Evolutionary conservation across 2,888 invertebrate species (phyloP).

Genomic region (Phalera bucephala): DNA sequence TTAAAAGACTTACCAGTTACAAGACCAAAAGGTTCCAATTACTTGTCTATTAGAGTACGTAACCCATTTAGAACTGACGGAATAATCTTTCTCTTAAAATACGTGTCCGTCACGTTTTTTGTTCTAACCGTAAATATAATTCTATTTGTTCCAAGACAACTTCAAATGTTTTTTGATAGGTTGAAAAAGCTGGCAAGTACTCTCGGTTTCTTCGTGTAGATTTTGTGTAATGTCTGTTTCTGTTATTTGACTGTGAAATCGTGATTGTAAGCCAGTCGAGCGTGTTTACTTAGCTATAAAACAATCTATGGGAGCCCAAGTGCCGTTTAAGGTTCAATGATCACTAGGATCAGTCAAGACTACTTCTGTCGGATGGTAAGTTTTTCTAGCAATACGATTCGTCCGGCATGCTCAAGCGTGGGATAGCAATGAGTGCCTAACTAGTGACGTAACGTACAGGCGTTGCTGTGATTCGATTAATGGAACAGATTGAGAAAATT

Average conservation of each 20-base stretch:
- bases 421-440: constrained; percentile 48
- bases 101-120: constrained; percentile 12
- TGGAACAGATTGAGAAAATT: constrained; percentile 69
- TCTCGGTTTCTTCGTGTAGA: constrained; percentile 35
- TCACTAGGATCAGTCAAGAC: constrained; percentile 47
- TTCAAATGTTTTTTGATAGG: constrained; percentile 19
- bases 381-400: constrained; percentile 53
- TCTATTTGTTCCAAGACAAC: constrained; percentile 26
- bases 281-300: constrained; percentile 45
- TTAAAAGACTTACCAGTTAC: too few species aligned
- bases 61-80: neutral
- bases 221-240: constrained; percentile 35
- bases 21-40: too few species aligned
- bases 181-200: constrained; percentile 28
- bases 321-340: constrained; percentile 58
- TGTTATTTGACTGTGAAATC: constrained; percentile 55
- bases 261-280: constrained; percentile 47
- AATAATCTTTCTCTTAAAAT: constrained; percentile 5
- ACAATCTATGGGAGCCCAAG: constrained; percentile 40
- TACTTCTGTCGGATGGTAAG: constrained; percentile 44
- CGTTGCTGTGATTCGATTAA: constrained; percentile 65
- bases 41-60: too few species aligned
- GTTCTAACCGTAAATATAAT: constrained; percentile 23
- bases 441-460: constrained; percentile 47
- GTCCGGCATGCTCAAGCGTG: constrained; percentile 52